These are phyloP conservation scores for Drosophila eugracilis DNA, from an alignment of 1,140 invertebrate species.

Conservation along the genomic window DNA sequence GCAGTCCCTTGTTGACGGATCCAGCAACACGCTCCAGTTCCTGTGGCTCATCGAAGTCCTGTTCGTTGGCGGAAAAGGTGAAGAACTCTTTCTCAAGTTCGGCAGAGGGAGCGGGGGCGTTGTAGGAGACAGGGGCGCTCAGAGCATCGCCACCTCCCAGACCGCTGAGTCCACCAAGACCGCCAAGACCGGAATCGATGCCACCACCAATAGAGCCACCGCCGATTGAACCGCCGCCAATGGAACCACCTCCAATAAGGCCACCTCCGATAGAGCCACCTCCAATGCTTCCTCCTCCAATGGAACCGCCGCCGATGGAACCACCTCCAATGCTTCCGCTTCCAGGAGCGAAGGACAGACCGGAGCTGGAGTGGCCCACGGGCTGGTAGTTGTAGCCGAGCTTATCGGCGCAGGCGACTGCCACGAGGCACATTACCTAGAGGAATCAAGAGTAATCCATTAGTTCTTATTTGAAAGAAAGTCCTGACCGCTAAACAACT, in stretches of 20 bases:
- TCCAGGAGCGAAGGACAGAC: constrained; percentile 67
- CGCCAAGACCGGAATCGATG: constrained; percentile 10
- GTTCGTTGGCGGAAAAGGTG: constrained; percentile 61
- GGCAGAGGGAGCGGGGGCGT: constrained; percentile 59
- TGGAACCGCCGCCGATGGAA: constrained; percentile 17
- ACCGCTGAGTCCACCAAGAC: constrained; percentile 19
- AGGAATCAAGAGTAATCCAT: constrained; percentile 26
- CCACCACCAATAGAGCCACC: constrained; percentile 23
- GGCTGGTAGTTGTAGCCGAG: constrained; percentile 81
- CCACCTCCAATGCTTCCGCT: constrained; percentile 34
- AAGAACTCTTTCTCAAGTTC: constrained; percentile 76
- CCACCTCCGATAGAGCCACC: constrained; percentile 35
- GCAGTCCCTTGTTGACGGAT: constrained; percentile 67
- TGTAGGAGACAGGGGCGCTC: constrained; percentile 53
- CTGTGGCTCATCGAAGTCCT: constrained; percentile 65
- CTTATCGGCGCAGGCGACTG: constrained; percentile 77
- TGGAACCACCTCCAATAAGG: constrained; percentile 11
- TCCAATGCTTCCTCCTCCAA: constrained; percentile 17
- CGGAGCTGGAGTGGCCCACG: constrained; percentile 61
- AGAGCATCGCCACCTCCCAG: constrained; percentile 23
- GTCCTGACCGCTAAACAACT: constrained; percentile 40
- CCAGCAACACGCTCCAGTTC: constrained; percentile 41
- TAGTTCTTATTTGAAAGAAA: background rate
- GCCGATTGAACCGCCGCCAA: constrained; percentile 14
- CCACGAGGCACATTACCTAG: constrained; percentile 73